Evolutionary conservation across 2,113 vertebrate genomes (phyloP), one percentile per base, ranked within the genome.

Genomic region (Connochaetes taurinus): DNA sequence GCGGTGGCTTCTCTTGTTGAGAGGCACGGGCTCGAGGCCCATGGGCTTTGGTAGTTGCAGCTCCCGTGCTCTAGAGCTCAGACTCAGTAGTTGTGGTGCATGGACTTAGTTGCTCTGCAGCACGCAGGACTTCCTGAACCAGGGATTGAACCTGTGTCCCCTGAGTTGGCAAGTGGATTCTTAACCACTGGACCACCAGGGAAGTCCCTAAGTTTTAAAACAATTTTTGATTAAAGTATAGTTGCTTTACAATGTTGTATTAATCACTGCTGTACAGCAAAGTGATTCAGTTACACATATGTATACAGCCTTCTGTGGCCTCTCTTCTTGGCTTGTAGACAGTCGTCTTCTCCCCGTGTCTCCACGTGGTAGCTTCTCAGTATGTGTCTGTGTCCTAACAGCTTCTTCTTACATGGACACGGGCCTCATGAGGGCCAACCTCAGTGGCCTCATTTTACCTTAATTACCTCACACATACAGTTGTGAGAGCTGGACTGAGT

Each of bases 371-470:
- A 64, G 55, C 33, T 14, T 19, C 19, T 40, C 53, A 40, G 92
- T 80, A 21, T 4, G 5, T 25, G 45, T 58, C 40, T 74, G 50
- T 40, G 60, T 31, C 52, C 36, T 52, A 17, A 53, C 31, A 45
- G 12, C 33, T 33, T 90, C 50, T 87, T 55, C 84, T 27, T 27
- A 21, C 45, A 40, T 92, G 33, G n/a, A 67, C 47, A 40, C 3
- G 4, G 2, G 1, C 43, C 36, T 27, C 3, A 31, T 14, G 2
- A 27, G 36, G 45, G 45, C 33, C n/a, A 14, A 27, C 15, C 2
- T 7, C 5, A 36, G 1, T 47, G 47, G 33, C 36, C 74, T 62
- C 43, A 53, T 43, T 52, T 50, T 31, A 53, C n/a, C 9, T 62
- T 78, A 43, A 25, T 19, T 9, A 40, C 67, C 19, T 23, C n/a